These are phyloP conservation scores for Climacteris rufus DNA, from an alignment of 2,113 vertebrate genomes.

Conservation along the genomic window DNA sequence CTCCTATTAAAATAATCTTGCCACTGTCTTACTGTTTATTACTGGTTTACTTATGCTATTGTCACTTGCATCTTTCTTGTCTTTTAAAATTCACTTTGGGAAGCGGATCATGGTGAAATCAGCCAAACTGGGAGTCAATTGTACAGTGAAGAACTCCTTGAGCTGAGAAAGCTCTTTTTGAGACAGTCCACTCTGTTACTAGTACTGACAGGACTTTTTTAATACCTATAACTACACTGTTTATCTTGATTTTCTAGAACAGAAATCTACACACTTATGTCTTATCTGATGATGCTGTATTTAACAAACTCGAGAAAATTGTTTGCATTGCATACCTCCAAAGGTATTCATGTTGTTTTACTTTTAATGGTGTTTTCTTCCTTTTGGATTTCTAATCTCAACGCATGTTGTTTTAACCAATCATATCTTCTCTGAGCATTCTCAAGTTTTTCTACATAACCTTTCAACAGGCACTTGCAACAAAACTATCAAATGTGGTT, in stretches of 20 bases:
- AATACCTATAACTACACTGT: not conserved
- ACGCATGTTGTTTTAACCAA: not conserved
- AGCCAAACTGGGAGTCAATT: not conserved
- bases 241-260: not conserved
- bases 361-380: not conserved
- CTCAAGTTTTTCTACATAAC: not conserved
- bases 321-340: not conserved
- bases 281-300: not conserved
- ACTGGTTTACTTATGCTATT: not conserved
- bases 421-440: not conserved
- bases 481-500: constrained; percentile 1
- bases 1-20: not conserved
- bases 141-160: not conserved
- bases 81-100: not conserved
- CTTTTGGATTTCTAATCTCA: not conserved
- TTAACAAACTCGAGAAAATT: not conserved
- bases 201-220: not conserved
- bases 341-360: not conserved
- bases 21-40: not conserved
- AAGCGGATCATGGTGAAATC: not conserved
- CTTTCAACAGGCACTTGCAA: not conserved
- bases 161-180: not conserved
- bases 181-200: not conserved
- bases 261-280: not conserved
- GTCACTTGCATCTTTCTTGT: not conserved